A percentile compares a stretch with the other conserved stretches of the same genome.
Conservation (phyloP, 2,888 invertebrate species). For the Lepidochitona cinerea region DNA sequence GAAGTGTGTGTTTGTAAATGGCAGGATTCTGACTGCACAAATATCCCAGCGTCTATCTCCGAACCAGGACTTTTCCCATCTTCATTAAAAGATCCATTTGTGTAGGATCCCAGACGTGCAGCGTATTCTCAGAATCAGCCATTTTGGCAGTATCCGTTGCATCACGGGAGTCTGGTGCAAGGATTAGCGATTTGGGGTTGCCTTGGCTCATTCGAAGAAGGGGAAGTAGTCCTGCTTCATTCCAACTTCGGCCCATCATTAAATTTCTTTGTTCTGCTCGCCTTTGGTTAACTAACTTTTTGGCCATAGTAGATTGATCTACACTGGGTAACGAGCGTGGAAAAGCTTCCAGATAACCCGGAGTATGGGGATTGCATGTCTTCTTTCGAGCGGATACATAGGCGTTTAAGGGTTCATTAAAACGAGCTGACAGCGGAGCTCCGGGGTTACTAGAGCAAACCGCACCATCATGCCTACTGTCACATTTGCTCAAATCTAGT, state of each 20-base stretch:
- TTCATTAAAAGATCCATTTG: not conserved
- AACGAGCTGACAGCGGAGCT: slow-evolving; percentile 13
- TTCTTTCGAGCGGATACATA: slow-evolving; percentile 27
- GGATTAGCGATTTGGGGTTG: too few species aligned
- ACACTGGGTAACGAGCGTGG: not conserved
- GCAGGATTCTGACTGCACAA: too few species aligned
- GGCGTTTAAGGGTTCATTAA: slow-evolving; percentile 50
- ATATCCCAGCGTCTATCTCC: too few species aligned
- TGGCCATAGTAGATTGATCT: slow-evolving; percentile 4
- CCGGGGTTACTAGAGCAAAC: not conserved
- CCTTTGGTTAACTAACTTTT: not conserved
- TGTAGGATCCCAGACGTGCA: not conserved
- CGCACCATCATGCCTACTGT: not conserved
- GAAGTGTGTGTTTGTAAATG: too few species aligned
- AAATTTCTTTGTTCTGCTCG: not conserved
- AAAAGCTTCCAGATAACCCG: not conserved
- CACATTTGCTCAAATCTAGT: not conserved
- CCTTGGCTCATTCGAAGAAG: too few species aligned
- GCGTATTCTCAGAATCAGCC: not conserved
- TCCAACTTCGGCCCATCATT: too few species aligned
- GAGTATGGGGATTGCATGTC: slow-evolving; percentile 10
- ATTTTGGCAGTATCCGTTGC: too few species aligned
- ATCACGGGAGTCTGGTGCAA: too few species aligned
- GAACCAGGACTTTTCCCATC: not conserved
- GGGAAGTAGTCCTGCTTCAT: too few species aligned